Conservation (phyloP, 2,888 invertebrate genomes). For the Eupithecia tripunctaria region DNA sequence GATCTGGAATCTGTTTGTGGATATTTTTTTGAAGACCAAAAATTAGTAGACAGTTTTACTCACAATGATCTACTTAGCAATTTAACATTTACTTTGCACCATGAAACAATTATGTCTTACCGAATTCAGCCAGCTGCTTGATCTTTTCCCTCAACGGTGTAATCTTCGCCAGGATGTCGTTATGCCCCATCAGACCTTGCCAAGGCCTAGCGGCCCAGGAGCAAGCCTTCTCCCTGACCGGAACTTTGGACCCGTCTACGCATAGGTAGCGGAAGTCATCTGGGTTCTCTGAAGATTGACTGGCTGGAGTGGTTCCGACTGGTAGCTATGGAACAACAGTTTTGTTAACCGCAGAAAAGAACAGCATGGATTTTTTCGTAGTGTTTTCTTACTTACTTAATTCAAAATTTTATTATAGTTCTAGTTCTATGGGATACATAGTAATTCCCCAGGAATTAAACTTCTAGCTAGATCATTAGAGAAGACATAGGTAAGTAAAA, state of each 20-base stretch:
- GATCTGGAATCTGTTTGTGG: too few relatives aligned
- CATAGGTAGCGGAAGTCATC: conserved; percentile 90
- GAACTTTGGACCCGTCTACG: conserved; percentile 89
- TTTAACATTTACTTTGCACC: too few relatives aligned
- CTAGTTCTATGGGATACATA: too few relatives aligned
- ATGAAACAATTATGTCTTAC: conserved; percentile 57
- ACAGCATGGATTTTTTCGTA: neutral
- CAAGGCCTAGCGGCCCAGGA: conserved; percentile 95
- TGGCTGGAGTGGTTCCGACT: conserved; percentile 81
- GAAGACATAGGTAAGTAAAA: neutral
- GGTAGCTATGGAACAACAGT: neutral
- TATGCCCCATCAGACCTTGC: conserved; percentile 90
- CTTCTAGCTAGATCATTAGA: neutral
- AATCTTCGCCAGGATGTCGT: conserved; percentile 82
- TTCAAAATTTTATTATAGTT: neutral
- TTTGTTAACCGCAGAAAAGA: neutral
- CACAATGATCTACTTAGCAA: too few relatives aligned
- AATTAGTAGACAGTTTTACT: too few relatives aligned
- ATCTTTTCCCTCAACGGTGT: conserved; percentile 83
- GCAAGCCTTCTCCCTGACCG: conserved; percentile 87
- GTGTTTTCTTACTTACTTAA: neutral
- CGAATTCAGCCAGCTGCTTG: conserved; percentile 79
- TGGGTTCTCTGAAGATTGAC: conserved; percentile 85
- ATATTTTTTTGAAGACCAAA: too few relatives aligned
- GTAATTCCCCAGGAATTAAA: too few relatives aligned